Percentiles rank a stretch among this genome's conserved stretches.
These are phyloP conservation scores for Noctilio leporinus DNA, from an alignment of 2,113 vertebrate species.

Conservation along the genomic window DNA sequence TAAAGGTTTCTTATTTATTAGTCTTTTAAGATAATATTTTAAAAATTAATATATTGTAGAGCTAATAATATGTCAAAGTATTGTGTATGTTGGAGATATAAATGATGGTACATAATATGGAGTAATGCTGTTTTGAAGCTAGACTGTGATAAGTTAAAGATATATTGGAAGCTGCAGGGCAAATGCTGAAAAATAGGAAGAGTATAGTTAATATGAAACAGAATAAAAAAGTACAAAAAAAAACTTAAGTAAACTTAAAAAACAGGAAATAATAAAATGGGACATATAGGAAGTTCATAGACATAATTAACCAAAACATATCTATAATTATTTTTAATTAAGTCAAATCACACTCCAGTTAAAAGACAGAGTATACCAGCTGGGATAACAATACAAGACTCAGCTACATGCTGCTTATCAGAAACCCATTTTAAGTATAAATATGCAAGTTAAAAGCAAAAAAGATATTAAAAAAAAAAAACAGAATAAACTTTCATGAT, in stretches of 20 bases:
- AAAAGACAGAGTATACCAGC: not conserved
- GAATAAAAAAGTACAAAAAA: not conserved
- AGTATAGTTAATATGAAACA: not conserved
- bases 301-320: not conserved
- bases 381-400: not conserved
- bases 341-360: not conserved
- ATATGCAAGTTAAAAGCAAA: not conserved
- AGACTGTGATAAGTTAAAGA: not conserved
- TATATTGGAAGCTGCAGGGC: not conserved
- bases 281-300: not conserved
- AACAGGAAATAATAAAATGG: not conserved
- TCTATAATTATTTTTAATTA: not conserved
- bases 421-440: not conserved
- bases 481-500: not conserved
- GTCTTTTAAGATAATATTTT: not conserved
- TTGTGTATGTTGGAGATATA: not conserved
- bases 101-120: not conserved
- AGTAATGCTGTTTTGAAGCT: not conserved
- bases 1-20: not conserved
- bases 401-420: not conserved
- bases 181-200: not conserved
- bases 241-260: not conserved
- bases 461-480: not conserved
- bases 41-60: not conserved
- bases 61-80: not conserved